Percentiles rank a stretch among this genome's conserved stretches.
These are phyloP conservation scores for Spodoptera litura DNA, from an alignment of 1,140 invertebrate genomes.

Conservation along the genomic window DNA sequence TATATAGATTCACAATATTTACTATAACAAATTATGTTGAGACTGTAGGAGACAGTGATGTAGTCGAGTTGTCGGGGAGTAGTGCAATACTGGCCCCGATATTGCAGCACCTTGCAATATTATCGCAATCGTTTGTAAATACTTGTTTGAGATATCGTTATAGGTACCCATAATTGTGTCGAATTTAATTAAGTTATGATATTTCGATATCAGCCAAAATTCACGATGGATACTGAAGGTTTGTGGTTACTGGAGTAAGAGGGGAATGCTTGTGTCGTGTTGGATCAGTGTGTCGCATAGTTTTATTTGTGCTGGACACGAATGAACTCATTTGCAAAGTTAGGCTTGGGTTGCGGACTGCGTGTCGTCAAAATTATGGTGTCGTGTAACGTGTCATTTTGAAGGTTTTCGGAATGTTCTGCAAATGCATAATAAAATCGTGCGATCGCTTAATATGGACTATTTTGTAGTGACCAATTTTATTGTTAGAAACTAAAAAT, in stretches of 20 bases:
- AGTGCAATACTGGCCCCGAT: slow-evolving; percentile 16
- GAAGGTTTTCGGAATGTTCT: slow-evolving; percentile 65
- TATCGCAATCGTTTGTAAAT: slow-evolving; percentile 44
- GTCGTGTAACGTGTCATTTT: slow-evolving; percentile 34
- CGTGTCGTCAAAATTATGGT: slow-evolving; percentile 31
- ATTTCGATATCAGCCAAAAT: slow-evolving; percentile 44
- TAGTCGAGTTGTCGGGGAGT: slow-evolving; percentile 25
- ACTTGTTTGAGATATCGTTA: slow-evolving; percentile 45
- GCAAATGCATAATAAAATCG: slow-evolving; percentile 73
- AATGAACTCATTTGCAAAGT: slow-evolving; percentile 28
- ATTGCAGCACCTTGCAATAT: slow-evolving; percentile 15
- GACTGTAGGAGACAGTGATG: slow-evolving; percentile 9
- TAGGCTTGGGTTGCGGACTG: slow-evolving; percentile 28
- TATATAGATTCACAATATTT: slow-evolving; percentile 38
- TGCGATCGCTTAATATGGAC: slow-evolving; percentile 79
- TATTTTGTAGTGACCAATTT: slow-evolving; percentile 86
- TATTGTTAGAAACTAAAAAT: slow-evolving; percentile 80
- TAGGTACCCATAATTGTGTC: slow-evolving; percentile 43
- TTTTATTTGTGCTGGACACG: slow-evolving; percentile 41
- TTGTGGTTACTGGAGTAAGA: slow-evolving; percentile 21
- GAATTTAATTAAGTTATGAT: slow-evolving; percentile 42
- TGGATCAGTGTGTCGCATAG: slow-evolving; percentile 35
- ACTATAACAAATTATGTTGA: slow-evolving; percentile 22
- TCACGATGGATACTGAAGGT: slow-evolving; percentile 12
- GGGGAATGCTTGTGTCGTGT: slow-evolving; percentile 14